Conservation (phyloP, 2,888 invertebrate species). For the Agrotis puta region DNA sequence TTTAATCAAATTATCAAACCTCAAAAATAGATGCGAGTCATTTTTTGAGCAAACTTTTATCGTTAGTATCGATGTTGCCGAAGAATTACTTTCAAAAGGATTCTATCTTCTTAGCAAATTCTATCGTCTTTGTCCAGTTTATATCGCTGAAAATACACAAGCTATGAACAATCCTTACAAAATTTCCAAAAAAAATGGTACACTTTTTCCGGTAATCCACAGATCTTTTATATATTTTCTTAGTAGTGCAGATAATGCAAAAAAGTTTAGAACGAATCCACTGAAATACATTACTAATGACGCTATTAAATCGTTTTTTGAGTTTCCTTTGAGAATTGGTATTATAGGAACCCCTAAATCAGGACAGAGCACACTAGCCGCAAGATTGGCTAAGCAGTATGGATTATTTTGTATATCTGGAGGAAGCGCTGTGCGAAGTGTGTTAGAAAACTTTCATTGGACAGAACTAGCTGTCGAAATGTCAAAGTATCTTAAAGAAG, state of each 20-base stretch:
- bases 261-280: slow-evolving; percentile 90
- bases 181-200: slow-evolving; percentile 79
- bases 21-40: slow-evolving; percentile 87
- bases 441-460: slow-evolving; percentile 87
- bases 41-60: slow-evolving; percentile 91
- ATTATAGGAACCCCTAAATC: slow-evolving; percentile 92
- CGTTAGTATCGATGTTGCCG: slow-evolving; percentile 89
- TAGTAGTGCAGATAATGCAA: slow-evolving; percentile 83
- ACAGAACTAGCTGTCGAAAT: slow-evolving; percentile 87
- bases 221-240: slow-evolving; percentile 92
- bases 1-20: slow-evolving; percentile 73
- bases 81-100: slow-evolving; percentile 90
- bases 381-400: slow-evolving; percentile 88
- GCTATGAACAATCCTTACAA: slow-evolving; percentile 88
- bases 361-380: slow-evolving; percentile 91
- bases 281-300: slow-evolving; percentile 88
- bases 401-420: slow-evolving; percentile 90
- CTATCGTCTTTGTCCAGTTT: slow-evolving; percentile 92
- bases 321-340: slow-evolving; percentile 89
- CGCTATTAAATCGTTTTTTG: slow-evolving; percentile 82
- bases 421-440: slow-evolving; percentile 88
- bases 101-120: slow-evolving; percentile 92
- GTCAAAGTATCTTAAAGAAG: slow-evolving; percentile 78
- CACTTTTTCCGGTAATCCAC: slow-evolving; percentile 91
- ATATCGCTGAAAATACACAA: slow-evolving; percentile 87